Conservation (phyloP, 92 coral and sea anemone species). For the Pocillopora meandrina region DNA sequence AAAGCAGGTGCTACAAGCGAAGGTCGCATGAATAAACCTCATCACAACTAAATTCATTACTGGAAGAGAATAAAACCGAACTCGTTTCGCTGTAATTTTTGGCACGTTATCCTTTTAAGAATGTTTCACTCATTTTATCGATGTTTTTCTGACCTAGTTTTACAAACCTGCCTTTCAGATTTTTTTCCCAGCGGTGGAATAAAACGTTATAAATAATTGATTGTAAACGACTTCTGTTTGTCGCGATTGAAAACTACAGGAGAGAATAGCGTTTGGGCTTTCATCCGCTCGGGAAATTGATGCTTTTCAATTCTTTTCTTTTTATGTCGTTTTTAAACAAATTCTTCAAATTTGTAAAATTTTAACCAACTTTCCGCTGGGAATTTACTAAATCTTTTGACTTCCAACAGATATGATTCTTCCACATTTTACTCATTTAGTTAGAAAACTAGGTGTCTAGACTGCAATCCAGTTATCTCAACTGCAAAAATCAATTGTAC, state of each 20-base stretch:
- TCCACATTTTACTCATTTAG: conserved; percentile 19
- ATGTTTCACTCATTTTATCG: conserved; percentile 16
- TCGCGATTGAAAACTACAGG: conserved; percentile 41
- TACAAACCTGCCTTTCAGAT: conserved; percentile 24
- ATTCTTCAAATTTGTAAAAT: conserved; percentile 50
- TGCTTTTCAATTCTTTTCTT: conserved; percentile 18
- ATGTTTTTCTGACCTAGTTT: conserved; percentile 21
- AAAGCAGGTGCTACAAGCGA: conserved; percentile 56
- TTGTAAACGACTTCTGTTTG: conserved; percentile 68
- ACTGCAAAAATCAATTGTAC: conserved; percentile 35
- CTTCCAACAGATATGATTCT: conserved; percentile 3
- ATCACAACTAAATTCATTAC: conserved; percentile 49
- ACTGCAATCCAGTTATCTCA: conserved; percentile 29
- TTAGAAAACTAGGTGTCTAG: conserved; percentile 28
- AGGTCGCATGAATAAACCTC: conserved; percentile 49
- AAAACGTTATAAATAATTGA: conserved; percentile 82
- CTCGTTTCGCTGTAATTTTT: conserved; percentile 1
- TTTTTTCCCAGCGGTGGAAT: conserved; percentile 46
- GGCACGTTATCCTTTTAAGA: conserved; percentile 21
- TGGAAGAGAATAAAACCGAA: conserved; percentile 9
- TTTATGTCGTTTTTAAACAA: conserved; percentile 47
- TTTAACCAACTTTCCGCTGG: conserved; percentile 33
- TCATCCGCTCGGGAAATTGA: conserved; percentile 17
- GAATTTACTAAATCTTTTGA: conserved; percentile 21
- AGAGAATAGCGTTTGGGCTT: conserved; percentile 58